Conservation (phyloP, 1,140 invertebrate genomes). For the Bombus haemorrhoidalis region DNA sequence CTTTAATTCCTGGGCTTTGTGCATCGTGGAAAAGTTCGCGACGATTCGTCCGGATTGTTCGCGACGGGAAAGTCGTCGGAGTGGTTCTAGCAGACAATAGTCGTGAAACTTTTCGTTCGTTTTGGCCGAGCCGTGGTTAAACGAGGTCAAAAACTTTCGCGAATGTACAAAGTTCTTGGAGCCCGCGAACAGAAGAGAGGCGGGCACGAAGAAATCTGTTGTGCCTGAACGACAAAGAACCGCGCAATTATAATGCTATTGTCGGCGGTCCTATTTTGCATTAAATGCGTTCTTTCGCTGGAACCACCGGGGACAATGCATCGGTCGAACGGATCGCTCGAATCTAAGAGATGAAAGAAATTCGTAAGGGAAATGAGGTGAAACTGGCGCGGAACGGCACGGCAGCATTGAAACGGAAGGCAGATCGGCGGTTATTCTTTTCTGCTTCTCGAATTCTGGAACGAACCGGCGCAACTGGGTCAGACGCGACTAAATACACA, state of each 20-base stretch:
- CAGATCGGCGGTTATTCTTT: neutral
- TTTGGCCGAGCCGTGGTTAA: neutral
- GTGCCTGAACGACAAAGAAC: conserved; percentile 39
- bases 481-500: conserved; percentile 56
- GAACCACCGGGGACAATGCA: conserved; percentile 22
- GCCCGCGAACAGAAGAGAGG: conserved; percentile 38
- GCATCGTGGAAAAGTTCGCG: neutral
- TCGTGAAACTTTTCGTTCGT: conserved; percentile 7
- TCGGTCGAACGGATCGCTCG: neutral
- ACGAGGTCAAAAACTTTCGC: conserved; percentile 48
- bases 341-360: conserved; percentile 4
- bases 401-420: neutral
- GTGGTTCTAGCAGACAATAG: neutral
- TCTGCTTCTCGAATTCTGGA: neutral
- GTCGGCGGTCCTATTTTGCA: conserved; percentile 44
- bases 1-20: neutral
- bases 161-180: conserved; percentile 26
- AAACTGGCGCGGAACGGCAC: neutral
- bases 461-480: conserved; percentile 63
- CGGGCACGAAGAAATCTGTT: conserved; percentile 47
- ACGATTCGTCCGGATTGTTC: neutral
- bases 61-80: neutral
- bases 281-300: conserved; percentile 24
- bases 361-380: neutral
- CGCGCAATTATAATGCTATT: conserved; percentile 49